These are phyloP conservation scores for Muscidifurax raptorellus DNA, from an alignment of 1,140 invertebrate genomes.

Conservation along the genomic window DNA sequence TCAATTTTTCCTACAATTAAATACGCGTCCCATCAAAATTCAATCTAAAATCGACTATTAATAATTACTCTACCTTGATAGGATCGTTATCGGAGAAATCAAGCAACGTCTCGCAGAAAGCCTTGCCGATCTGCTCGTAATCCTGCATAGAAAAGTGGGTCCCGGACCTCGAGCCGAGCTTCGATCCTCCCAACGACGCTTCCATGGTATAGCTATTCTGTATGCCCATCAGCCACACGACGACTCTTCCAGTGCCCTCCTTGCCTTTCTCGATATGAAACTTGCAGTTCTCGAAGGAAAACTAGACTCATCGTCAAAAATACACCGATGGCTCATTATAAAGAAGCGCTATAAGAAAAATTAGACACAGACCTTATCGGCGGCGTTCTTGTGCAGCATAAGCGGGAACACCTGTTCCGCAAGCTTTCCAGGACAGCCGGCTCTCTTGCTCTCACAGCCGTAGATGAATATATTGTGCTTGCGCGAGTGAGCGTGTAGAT, in stretches of 20 bases:
- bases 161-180: slow-evolving; percentile 84
- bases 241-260: slow-evolving; percentile 94
- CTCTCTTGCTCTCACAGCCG: slow-evolving; percentile 92
- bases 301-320: slow-evolving; percentile 79
- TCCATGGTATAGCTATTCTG: slow-evolving; percentile 96
- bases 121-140: slow-evolving; percentile 88
- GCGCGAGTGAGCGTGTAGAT: slow-evolving; percentile 96
- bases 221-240: slow-evolving; percentile 95
- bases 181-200: slow-evolving; percentile 93
- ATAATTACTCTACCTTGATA: slow-evolving; percentile 79
- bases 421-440: slow-evolving; percentile 83
- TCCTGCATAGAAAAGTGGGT: slow-evolving; percentile 92
- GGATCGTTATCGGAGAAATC: slow-evolving; percentile 94
- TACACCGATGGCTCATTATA: background rate
- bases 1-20: slow-evolving; percentile 81
- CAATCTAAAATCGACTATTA: slow-evolving; percentile 36
- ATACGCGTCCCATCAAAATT: background rate
- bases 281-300: slow-evolving; percentile 95
- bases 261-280: slow-evolving; percentile 94
- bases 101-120: slow-evolving; percentile 93
- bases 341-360: slow-evolving; percentile 5
- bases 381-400: slow-evolving; percentile 94
- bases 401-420: slow-evolving; percentile 93
- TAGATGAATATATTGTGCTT: slow-evolving; percentile 97
- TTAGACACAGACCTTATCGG: slow-evolving; percentile 84